Percentiles rank a stretch among this genome's conserved stretches.
Conservation (phyloP, 2,888 invertebrate genomes). For the Mythimna vitellina region DNA sequence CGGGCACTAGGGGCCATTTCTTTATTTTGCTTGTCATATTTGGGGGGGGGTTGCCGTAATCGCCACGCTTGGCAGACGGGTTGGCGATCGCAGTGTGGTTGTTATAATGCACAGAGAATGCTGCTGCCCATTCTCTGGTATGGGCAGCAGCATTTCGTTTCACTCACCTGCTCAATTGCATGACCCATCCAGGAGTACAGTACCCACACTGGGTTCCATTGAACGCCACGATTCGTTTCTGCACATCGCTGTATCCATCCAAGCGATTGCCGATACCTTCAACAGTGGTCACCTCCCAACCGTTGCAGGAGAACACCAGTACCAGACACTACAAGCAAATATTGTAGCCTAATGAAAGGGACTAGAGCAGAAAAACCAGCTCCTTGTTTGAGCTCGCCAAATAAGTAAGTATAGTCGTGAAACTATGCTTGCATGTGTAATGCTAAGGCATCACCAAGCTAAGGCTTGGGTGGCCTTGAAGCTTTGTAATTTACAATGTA, state of each 20-base stretch:
- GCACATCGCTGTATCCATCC: slow-evolving; percentile 92
- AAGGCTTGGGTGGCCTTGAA: too few relatives aligned
- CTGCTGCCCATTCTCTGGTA: too few relatives aligned
- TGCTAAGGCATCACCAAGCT: too few relatives aligned
- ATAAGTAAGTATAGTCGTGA: neutral
- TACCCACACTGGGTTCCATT: slow-evolving; percentile 94
- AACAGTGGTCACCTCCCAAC: slow-evolving; percentile 93
- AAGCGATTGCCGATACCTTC: slow-evolving; percentile 92
- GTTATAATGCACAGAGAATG: too few relatives aligned
- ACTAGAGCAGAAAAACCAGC: neutral
- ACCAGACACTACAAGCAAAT: slow-evolving; percentile 78
- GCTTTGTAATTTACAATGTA: neutral
- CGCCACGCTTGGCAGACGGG: too few relatives aligned
- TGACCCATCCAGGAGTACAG: slow-evolving; percentile 94
- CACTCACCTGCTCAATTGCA: slow-evolving; percentile 92
- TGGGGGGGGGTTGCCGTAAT: too few relatives aligned
- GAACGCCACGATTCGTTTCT: slow-evolving; percentile 90
- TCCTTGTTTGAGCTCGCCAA: neutral
- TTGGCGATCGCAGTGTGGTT: too few relatives aligned
- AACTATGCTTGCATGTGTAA: too few relatives aligned
- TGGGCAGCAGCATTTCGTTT: too few relatives aligned
- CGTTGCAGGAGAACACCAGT: slow-evolving; percentile 91
- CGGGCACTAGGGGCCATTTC: too few relatives aligned
- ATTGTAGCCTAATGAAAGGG: neutral
- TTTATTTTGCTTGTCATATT: too few relatives aligned